Conservation (phyloP, 2,888 invertebrate species). For the Orthosia gracilis region DNA sequence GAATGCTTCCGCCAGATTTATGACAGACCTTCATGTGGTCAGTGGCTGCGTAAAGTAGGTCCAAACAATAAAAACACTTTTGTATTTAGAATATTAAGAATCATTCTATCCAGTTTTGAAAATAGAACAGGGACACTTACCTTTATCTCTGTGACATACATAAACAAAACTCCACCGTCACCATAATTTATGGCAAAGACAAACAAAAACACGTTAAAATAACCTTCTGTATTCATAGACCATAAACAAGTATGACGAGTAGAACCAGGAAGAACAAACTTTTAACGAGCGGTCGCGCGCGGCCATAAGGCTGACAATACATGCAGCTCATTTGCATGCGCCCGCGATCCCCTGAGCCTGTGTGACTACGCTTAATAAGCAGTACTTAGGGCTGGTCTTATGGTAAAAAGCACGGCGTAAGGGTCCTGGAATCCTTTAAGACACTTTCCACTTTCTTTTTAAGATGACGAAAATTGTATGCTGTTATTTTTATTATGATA, state of each 20-base stretch:
- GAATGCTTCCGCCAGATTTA: conserved; percentile 11
- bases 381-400: conserved; percentile 50
- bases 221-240: conserved; percentile 31
- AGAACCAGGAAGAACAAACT: conserved; percentile 46
- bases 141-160: not conserved
- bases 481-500: conserved; percentile 29
- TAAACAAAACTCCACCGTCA: not conserved
- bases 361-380: conserved; percentile 52
- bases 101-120: not conserved
- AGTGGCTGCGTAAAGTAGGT: not conserved
- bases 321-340: conserved; percentile 59
- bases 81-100: not conserved
- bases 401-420: conserved; percentile 12
- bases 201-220: conserved; percentile 33
- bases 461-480: conserved; percentile 6
- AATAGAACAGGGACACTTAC: not conserved
- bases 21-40: not conserved
- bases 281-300: conserved; percentile 65
- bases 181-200: conserved; percentile 2
- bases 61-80: not conserved
- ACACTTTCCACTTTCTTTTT: too few relatives aligned
- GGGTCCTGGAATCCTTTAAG: conserved; percentile 26
- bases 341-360: conserved; percentile 38
- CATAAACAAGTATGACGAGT: conserved; percentile 29
- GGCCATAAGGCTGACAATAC: conserved; percentile 41